Evolutionary conservation across 2,113 vertebrate species (phyloP).

Genomic region (Chloropsis hardwickii): DNA sequence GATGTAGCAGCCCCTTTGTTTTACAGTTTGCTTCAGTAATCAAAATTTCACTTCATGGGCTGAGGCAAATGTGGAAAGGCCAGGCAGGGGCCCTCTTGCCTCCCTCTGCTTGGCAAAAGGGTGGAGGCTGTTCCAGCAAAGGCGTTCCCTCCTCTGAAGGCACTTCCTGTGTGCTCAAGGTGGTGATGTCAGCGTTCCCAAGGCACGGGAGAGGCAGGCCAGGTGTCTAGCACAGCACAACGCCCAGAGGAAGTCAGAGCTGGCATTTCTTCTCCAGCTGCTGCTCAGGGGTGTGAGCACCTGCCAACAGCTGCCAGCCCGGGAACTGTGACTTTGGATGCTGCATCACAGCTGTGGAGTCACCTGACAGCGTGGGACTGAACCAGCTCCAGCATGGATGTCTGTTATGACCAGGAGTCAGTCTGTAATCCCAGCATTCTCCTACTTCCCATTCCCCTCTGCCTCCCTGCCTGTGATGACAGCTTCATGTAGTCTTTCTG

Average conservation of each 20-base stretch:
- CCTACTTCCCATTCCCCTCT: not conserved
- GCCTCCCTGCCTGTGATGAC: not conserved
- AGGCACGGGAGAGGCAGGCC: not conserved
- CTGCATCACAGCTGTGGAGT: not conserved
- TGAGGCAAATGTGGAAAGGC: not conserved
- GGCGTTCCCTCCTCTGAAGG: not conserved
- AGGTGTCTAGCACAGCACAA: not conserved
- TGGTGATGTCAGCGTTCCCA: accelerated
- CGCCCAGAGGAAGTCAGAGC: not conserved
- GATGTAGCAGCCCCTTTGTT: constrained; percentile 34
- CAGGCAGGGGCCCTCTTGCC: not conserved
- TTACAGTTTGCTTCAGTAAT: constrained; percentile 27
- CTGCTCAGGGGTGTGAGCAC: not conserved
- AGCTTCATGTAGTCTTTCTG: accelerated
- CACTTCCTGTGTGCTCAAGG: accelerated
- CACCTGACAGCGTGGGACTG: accelerated
- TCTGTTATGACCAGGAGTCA: not conserved
- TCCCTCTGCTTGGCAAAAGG: not conserved
- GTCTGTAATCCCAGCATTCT: not conserved
- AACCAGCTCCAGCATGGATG: not conserved
- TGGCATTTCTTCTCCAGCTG: not conserved
- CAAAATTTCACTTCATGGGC: not conserved
- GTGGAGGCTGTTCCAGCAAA: accelerated
- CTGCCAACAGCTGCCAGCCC: accelerated
- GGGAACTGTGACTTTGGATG: accelerated